Percentiles rank a stretch among this genome's conserved stretches.
phyloP scores from a whole-genome alignment of 2,113 vertebrate species.

The Prionailurus viverrinus region DNA sequence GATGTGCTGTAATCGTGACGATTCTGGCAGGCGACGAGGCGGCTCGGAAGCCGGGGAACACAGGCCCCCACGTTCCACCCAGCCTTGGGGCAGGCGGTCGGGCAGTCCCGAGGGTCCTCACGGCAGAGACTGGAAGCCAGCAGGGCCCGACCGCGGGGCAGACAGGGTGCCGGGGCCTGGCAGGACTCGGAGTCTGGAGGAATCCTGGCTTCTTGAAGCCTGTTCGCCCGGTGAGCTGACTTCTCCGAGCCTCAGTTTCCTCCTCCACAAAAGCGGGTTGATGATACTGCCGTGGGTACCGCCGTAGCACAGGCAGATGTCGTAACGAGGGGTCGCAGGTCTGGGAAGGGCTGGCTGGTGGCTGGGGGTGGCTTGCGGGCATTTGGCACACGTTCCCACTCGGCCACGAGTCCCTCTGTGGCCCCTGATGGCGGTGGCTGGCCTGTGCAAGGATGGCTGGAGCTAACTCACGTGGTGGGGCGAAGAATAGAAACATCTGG shows the following conservation, averaged over 20 bases:
- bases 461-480: background rate
- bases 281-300: too few species aligned
- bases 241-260: background rate
- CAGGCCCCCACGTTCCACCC: background rate
- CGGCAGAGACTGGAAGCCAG: background rate
- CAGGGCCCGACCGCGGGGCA: background rate
- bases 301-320: background rate
- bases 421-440: background rate
- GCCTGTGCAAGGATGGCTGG: background rate
- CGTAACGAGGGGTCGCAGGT: fast-evolving
- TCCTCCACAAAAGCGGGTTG: background rate
- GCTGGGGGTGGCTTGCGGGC: background rate
- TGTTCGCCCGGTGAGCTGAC: background rate
- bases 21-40: background rate
- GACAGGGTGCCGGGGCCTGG: fast-evolving
- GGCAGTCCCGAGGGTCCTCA: background rate
- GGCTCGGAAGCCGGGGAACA: background rate
- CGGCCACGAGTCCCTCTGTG: background rate
- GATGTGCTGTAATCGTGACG: background rate
- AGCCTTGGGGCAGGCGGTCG: background rate
- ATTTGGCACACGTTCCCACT: background rate
- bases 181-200: fast-evolving
- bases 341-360: background rate
- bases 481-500: background rate
- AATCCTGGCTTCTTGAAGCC: background rate